These are phyloP conservation scores for Philonicus albiceps DNA, from an alignment of 2,888 invertebrate genomes.

Conservation along the genomic window DNA sequence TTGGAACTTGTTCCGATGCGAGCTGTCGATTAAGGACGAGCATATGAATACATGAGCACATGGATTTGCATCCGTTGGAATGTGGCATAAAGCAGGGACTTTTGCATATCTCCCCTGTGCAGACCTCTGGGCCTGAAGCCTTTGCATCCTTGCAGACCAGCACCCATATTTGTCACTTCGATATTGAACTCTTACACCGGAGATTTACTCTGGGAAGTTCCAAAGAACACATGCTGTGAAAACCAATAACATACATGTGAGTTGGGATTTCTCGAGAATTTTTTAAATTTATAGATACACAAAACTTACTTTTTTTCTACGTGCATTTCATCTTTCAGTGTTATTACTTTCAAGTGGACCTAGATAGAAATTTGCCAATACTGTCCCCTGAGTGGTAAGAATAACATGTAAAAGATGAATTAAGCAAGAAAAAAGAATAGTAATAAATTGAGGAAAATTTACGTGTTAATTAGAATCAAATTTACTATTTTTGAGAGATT, in stretches of 20 bases:
- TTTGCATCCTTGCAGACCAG: not conserved
- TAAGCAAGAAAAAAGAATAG: no score
- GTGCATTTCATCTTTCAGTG: no score
- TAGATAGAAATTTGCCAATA: no score
- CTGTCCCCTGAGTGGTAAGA: no score
- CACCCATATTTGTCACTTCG: not conserved
- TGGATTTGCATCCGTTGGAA: constrained; percentile 9
- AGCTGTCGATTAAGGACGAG: not conserved
- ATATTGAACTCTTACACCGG: not conserved
- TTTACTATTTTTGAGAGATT: no score
- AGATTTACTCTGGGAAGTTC: not conserved
- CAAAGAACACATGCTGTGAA: not conserved
- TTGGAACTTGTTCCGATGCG: not conserved
- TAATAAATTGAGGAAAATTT: no score
- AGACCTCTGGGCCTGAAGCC: not conserved
- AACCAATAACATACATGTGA: not conserved
- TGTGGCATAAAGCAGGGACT: not conserved
- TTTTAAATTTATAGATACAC: not conserved
- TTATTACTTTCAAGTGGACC: no score
- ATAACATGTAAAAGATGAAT: no score
- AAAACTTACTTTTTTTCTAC: no score
- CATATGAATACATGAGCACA: not conserved
- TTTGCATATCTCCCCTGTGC: constrained; percentile 27
- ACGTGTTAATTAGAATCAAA: no score
- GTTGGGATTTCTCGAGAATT: not conserved